Evolutionary conservation across 2,888 invertebrate genomes (phyloP).

Genomic region (Drosophila merina): DNA sequence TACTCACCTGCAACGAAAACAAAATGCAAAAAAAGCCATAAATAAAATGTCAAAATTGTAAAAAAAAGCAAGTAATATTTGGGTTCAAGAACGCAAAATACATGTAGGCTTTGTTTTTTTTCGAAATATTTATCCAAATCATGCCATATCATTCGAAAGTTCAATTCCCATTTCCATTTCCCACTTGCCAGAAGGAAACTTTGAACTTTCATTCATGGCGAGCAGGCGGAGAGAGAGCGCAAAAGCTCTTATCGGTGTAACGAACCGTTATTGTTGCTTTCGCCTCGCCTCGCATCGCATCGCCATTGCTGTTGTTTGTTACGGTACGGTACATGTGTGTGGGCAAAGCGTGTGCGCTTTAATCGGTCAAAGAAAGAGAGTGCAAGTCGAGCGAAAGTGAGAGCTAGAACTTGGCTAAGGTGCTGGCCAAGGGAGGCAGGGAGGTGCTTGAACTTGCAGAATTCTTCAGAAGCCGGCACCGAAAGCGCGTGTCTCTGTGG

Average conservation of each 20-base stretch:
- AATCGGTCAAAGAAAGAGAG: slow-evolving; percentile 21
- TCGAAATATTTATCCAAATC: slow-evolving; percentile 1
- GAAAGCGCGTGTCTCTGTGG: slow-evolving; percentile 34
- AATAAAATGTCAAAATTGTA: neutral
- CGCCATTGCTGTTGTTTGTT: slow-evolving; percentile 17
- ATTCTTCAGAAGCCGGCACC: neutral
- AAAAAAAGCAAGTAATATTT: neutral
- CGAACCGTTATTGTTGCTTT: slow-evolving; percentile 53
- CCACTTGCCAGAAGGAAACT: slow-evolving; percentile 30
- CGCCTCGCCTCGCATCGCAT: neutral
- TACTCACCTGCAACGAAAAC: slow-evolving; percentile 60
- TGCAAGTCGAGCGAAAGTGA: slow-evolving; percentile 30
- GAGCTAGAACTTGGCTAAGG: slow-evolving; percentile 3
- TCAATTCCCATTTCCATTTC: slow-evolving; percentile 9
- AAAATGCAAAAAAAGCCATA: slow-evolving; percentile 9
- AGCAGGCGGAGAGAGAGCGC: slow-evolving; percentile 22
- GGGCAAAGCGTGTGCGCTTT: slow-evolving; percentile 1
- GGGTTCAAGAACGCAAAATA: neutral
- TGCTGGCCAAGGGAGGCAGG: slow-evolving; percentile 1
- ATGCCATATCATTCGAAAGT: slow-evolving; percentile 24
- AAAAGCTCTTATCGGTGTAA: slow-evolving; percentile 65
- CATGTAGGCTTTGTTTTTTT: neutral
- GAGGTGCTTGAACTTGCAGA: slow-evolving; percentile 35
- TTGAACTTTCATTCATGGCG: slow-evolving; percentile 41
- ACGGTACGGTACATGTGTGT: slow-evolving; percentile 23